Base-by-base conservation (phyloP, 2,888 invertebrate genomes). In the Diaperis boleti region DNA sequence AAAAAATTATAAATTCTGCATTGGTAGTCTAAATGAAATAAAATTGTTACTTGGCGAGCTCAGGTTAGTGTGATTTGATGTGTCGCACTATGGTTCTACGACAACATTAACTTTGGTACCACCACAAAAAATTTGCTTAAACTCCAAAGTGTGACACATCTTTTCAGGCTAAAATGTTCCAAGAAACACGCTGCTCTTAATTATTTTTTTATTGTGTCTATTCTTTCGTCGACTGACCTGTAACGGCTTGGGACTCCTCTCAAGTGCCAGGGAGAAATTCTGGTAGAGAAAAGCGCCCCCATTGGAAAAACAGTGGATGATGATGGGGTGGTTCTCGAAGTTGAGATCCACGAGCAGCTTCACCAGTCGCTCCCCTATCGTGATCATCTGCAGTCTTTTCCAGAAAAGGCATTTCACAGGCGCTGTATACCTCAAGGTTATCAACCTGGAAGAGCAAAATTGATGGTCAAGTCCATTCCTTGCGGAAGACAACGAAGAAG, bases 281-380 rank as follows among this genome's bases (percentile, higher is more conserved):
- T 87, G 87, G 77, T 91, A 91, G 6, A 91, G 82, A 74, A 87
- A 87, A 2, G 89, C 87, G 11, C 91, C 92, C n/a, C 91, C 89
- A 76, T 92, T 92, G 65, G 91, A 91, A 77, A 92, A 91, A 59
- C 89, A 85, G 73, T 92, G 92, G 76, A 92, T 87, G 65, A 92
- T 86, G 54, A 91, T 84, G 3, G 91, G 91, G 79, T 90, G 89
- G 26, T 85, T 85, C 74, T 89, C 87, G 62, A 91, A 85, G 72
- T 86, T 87, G 81, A 89, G 85, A 64, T 91, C 90, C 39, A 83
- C 79, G 52, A 91, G 82, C 14, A 90, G 80, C 74, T 88, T 87
- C 2, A 90, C 82, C 37, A 91, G 82, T 73, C 88, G 87, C 68
- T 85, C 85, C 1, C 89, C 89, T 59, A 89, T 86, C 3, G 82